Evolutionary conservation across 2,113 vertebrate genomes (phyloP).

Genomic region (Cyprinus carpio): DNA sequence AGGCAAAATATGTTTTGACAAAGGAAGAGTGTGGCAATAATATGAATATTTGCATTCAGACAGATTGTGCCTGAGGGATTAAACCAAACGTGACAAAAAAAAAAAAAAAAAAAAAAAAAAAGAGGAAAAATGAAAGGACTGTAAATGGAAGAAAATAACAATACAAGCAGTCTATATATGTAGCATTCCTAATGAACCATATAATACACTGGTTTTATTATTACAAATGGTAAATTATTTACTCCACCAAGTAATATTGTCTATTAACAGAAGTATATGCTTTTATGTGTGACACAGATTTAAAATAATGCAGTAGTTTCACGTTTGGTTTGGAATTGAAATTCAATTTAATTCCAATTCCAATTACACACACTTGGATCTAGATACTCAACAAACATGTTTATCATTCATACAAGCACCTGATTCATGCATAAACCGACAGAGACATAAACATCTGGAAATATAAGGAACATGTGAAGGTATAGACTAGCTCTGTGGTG

Average conservation of each 20-base stretch:
- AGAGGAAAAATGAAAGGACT: not conserved
- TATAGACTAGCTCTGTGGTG: slow-evolving; percentile 53
- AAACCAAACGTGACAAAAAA: slow-evolving; percentile 12
- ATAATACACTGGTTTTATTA: too few species aligned
- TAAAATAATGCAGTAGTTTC: not conserved
- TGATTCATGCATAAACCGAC: slow-evolving; percentile 51
- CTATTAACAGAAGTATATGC: not conserved
- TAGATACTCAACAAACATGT: not conserved
- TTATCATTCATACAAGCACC: slow-evolving; percentile 47
- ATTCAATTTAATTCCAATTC: too few species aligned
- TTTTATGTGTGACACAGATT: not conserved
- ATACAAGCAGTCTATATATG: not conserved
- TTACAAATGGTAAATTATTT: not conserved
- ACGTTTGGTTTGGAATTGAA: too few species aligned
- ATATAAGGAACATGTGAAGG: slow-evolving; percentile 36
- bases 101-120: not conserved
- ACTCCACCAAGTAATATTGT: not conserved
- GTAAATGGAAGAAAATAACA: not conserved
- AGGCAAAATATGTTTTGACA: slow-evolving; percentile 59
- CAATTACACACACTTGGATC: not conserved
- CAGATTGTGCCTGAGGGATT: slow-evolving; percentile 2
- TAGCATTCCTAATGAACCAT: too few species aligned
- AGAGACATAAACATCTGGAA: not conserved
- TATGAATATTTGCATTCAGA: slow-evolving; percentile 37
- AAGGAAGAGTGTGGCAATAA: slow-evolving; percentile 34